Percentiles rank a stretch among this genome's conserved stretches.
Evolutionary conservation across 1,140 invertebrate species (phyloP).

Genomic region (Drosophila watanabei): DNA sequence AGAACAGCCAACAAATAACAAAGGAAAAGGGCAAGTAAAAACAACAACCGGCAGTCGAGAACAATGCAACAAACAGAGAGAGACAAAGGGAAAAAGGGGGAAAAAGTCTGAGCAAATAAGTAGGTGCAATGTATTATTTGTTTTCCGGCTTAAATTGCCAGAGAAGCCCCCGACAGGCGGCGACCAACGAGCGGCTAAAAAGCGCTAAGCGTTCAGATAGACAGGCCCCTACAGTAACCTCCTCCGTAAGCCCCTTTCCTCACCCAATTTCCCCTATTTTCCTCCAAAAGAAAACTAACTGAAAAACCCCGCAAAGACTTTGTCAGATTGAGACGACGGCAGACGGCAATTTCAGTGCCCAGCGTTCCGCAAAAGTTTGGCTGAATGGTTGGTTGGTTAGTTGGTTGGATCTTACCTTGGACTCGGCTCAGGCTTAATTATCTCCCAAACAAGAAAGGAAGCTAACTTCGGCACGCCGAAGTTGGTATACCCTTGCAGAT

Average conservation of each 20-base stretch:
- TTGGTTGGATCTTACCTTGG: conserved; percentile 19
- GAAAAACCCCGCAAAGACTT: conserved; percentile 10
- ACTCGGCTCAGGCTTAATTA: conserved; percentile 52
- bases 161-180: conserved; percentile 16
- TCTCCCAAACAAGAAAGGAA: too few species aligned
- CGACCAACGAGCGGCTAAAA: conserved; percentile 76
- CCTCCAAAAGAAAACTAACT: conserved; percentile 5
- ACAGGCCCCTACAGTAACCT: neutral
- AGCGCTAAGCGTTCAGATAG: conserved; percentile 71
- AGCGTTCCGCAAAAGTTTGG: conserved; percentile 39
- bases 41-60: conserved; percentile 26
- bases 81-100: neutral
- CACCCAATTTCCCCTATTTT: neutral
- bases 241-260: neutral
- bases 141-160: conserved; percentile 79
- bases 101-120: conserved; percentile 67
- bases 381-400: conserved; percentile 12
- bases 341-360: conserved; percentile 70
- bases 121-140: conserved; percentile 82
- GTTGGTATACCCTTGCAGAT: too few species aligned
- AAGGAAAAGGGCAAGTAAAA: conserved; percentile 35
- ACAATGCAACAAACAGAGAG: conserved; percentile 53
- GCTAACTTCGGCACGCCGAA: too few species aligned
- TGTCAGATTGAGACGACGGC: conserved; percentile 27
- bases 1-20: conserved; percentile 41